Evolutionary conservation across 92 coral and sea anemone species (phyloP), one percentile per base, ranked within the genome.

Genomic region (Parazoanthus darwini): DNA sequence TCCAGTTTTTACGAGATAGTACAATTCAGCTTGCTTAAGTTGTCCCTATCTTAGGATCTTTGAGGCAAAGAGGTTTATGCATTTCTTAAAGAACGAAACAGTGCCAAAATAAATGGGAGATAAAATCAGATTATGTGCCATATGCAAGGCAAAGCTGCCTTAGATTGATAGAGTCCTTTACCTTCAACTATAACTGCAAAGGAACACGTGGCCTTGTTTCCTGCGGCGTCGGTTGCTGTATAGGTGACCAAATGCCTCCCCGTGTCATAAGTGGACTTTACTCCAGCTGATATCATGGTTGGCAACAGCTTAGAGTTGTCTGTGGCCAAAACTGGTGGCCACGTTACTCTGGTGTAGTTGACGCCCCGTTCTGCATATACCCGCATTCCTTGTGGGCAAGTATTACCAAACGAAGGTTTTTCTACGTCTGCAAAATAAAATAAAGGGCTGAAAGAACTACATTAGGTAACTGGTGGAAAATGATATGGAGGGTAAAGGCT

Each of bases 291-390:
- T 3, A 74, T 78, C 14, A 85, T 51, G 0, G 16, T 77, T 7
- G 93, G 93, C 46, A 39, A 58, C 67, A 79, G 66, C 15, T 92
- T 93, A 15, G 96, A 94, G 85, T 94, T 94, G 79, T 94, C 96
- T 35, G 92, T 92, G 51, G 92, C 94, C 13, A 37, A 68, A 37
- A 94, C 90, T 35, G 94, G 25, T 39, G 94, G 88, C 88, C 94
- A 85, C 23, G 78, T 70, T 15, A 90, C 94, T 38, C 54, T 33
- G 3, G 93, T 91, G 14, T 77, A 79, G 73, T 85, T 88, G 38
- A 72, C 72, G 29, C 81, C 90, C 66, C 84, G 86, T 36, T 88
- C 90, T 48, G 96, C 94, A 59, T 84, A 90, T 0, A 77, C 86
- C 3, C 68, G 14, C 18, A 82, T 82, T 13, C 13, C 33, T 1